A percentile compares a stretch with the other conserved stretches of the same genome.
These are phyloP conservation scores for honey bee (Apis mellifera) DNA, from an alignment of 1,140 invertebrate genomes.

Conservation along the genomic window DNA sequence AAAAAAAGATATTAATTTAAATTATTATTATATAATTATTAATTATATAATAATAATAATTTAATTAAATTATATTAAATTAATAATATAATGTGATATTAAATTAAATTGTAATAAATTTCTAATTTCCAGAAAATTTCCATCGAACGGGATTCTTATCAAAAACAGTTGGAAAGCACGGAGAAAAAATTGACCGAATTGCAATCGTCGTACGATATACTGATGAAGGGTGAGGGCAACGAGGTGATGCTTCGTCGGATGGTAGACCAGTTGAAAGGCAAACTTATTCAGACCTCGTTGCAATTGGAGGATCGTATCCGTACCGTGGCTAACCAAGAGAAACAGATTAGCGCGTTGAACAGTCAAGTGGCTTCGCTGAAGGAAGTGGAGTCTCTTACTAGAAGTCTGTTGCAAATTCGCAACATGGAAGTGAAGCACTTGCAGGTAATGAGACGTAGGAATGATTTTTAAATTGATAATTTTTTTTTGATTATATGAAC, in stretches of 20 bases:
- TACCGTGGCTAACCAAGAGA: conserved; percentile 83
- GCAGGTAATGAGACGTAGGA: conserved; percentile 76
- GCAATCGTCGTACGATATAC: conserved; percentile 46
- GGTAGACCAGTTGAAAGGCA: conserved; percentile 71
- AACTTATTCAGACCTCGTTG: conserved; percentile 66
- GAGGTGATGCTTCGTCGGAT: conserved; percentile 61
- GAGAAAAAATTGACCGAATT: conserved; percentile 69
- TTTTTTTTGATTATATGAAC: neutral
- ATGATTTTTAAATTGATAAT: neutral
- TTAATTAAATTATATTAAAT: too few species aligned
- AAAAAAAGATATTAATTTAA: too few species aligned
- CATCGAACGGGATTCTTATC: conserved; percentile 71
- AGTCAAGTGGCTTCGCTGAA: conserved; percentile 88
- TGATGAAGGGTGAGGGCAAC: conserved; percentile 50
- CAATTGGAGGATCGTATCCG: conserved; percentile 71
- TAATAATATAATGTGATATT: too few species aligned
- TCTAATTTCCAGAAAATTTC: conserved; percentile 62
- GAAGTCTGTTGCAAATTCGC: conserved; percentile 88
- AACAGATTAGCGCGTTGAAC: conserved; percentile 86
- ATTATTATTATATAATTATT: too few species aligned
- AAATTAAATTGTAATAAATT: neutral
- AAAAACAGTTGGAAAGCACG: conserved; percentile 65
- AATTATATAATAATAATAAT: too few species aligned
- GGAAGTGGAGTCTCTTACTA: conserved; percentile 89
- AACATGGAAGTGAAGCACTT: conserved; percentile 89